Evolutionary conservation across 2,888 invertebrate species (phyloP), one percentile per base, ranked within the genome.

Genomic region (Neoitamus cyanurus): DNA sequence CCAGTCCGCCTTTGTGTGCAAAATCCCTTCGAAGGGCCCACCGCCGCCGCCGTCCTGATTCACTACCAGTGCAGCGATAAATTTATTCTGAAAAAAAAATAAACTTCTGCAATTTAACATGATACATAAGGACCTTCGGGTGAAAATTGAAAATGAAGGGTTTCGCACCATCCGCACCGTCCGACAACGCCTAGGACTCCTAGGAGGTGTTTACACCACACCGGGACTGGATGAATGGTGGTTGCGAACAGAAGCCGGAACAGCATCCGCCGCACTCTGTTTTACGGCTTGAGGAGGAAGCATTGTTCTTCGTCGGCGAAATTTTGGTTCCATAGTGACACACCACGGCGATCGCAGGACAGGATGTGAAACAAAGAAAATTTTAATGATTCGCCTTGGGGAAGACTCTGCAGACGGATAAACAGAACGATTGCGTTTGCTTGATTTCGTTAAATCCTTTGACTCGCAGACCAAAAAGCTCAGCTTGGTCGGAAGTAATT

Each of bases 71-170:
- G 78, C 78, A 48, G 31, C 48, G 78, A 48, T 48, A 78, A 78
- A 78, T 78, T 78, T 78, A 78, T 78, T 58, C 30, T 11, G 28
- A 20, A 48, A 78, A 78, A 78, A 42, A 48, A 78, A 78, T 58
- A 42, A 78, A 78, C 28, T 78, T 78, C n/a, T 78, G 58, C 31
- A 78, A 58, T 78, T 78, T 78, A 78, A 78, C 58, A 42, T 48
- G 48, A 78, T 78, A 48, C 48, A 42, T 78, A 78, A 78, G 78
- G 78, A 78, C 78, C 48, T 78, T 58, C 28, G 13, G 78, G 34
- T 48, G 78, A 78, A 78, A 78, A 48, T 78, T 78, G 78, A 78
- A 78, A 78, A 78, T 34, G 58, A 78, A 78, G 58, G 78, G 58
- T 78, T 78, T 78, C 75, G 42, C 42, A 75, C 75, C 42, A n/a